phyloP scores from a whole-genome alignment of 35 echinoderm and acorn worm genomes.

The Strongylocentrotus purpuratus region DNA sequence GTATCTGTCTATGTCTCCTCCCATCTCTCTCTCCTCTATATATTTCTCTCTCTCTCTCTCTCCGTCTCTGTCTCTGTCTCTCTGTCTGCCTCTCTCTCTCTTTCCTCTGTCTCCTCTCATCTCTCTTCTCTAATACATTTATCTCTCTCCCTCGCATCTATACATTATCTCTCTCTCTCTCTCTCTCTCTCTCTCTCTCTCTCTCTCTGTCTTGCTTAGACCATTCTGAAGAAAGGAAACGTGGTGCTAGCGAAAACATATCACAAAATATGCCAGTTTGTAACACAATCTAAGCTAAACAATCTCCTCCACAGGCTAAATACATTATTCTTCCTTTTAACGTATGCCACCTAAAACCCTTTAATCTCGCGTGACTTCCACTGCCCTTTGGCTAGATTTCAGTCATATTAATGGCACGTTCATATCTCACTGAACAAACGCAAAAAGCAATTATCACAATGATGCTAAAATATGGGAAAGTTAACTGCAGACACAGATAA shows the following conservation, averaged over 20 bases:
- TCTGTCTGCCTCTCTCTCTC: no score
- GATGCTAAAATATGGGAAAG: neutral
- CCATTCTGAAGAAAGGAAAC: no score
- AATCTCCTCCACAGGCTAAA: neutral
- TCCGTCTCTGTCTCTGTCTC: no score
- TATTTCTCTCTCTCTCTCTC: no score
- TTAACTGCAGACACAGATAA: neutral
- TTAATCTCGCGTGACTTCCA: neutral
- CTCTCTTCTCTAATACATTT: no score
- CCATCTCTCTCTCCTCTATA: no score
- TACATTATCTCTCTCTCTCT: no score
- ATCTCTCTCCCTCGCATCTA: no score
- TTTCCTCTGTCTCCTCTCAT: no score
- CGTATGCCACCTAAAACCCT: neutral
- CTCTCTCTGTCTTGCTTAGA: no score
- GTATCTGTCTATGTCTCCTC: no score
- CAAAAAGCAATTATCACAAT: neutral
- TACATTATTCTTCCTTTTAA: neutral
- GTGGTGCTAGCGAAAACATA: neutral
- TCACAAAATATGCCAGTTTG: neutral
- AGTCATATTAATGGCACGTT: neutral
- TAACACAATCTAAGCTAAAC: neutral
- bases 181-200: no score
- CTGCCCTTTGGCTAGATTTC: neutral
- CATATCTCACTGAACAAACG: neutral